These are phyloP conservation scores for Orbicella faveolata DNA, from an alignment of 64 coral and sea anemone genomes.

Conservation along the genomic window DNA sequence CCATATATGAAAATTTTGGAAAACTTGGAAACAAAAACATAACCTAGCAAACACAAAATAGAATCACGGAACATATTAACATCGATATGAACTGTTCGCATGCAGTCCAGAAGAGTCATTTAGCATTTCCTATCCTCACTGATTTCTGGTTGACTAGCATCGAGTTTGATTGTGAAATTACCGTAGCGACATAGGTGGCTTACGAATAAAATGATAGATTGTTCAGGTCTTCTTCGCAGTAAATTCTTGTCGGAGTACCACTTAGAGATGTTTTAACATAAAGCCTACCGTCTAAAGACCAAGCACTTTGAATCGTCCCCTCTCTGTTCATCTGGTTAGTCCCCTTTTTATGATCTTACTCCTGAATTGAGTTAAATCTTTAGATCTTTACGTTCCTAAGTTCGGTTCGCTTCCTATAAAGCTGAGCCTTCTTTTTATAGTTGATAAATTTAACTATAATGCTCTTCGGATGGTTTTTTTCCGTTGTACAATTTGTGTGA, in stretches of 20 bases:
- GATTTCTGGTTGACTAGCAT: too few relatives aligned
- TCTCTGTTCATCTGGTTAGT: neutral
- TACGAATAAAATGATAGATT: too few relatives aligned
- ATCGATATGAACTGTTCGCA: too few relatives aligned
- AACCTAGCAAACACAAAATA: too few relatives aligned
- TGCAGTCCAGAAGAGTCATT: too few relatives aligned
- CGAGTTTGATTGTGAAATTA: too few relatives aligned
- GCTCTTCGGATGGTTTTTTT: neutral
- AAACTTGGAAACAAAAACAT: too few relatives aligned
- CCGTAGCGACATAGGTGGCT: too few relatives aligned
- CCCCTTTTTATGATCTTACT: neutral
- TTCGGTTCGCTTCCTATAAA: neutral
- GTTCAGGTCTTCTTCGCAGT: too few relatives aligned
- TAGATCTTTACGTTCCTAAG: neutral
- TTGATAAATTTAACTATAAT: slow-evolving; percentile 4
- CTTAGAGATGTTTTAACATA: neutral
- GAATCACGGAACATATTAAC: too few relatives aligned
- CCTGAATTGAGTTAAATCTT: neutral
- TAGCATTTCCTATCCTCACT: too few relatives aligned
- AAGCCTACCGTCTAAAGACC: neutral
- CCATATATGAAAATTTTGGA: too few relatives aligned
- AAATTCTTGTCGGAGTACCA: neutral
- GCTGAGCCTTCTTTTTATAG: neutral
- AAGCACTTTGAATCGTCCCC: neutral
- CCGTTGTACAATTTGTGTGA: neutral